Evolutionary conservation across 2,888 invertebrate species (phyloP), one percentile per base, ranked within the genome.

Genomic region (Heteropelma amictum): DNA sequence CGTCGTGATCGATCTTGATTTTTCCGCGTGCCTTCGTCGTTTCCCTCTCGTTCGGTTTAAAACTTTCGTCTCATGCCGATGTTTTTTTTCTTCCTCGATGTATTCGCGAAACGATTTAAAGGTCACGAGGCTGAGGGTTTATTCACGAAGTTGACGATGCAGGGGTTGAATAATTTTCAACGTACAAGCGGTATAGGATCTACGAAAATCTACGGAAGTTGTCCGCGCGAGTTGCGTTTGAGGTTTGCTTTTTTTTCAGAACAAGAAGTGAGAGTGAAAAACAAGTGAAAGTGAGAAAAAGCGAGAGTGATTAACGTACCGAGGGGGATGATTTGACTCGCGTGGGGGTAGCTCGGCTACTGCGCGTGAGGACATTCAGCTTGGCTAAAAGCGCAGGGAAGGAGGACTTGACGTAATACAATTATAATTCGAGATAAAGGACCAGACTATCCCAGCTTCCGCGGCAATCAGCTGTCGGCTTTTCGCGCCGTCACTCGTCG

Each of bases 401-500:
- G 42, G 69, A 64, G 58, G 53, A 49, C 19, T 65, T 71, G 60
- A 68, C 53, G 78, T 80, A 77, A 79, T 81, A 82, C 82, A 85
- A 85, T 85, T 85, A 76, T 60, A 85, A 84, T 81, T 83, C 79
- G 82, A 79, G 78, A 78, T 80, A 80, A 77, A 79, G 79, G 63
- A 74, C 69, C 70, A 60, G 65, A 73, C 72, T 74, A 73, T 49
- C 65, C 69, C 76, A 77, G 45, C 77, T 74, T 64, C 73, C 79
- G 65, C 81, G 82, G 83, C 84, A 84, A 85, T 85, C 84, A 85
- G 82, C 84, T 83, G 83, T 80, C 77, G 80, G 74, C 80, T 77
- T 56, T 80, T 77, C 76, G 72, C 77, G 79, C 70, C 72, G 78
- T 72, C 80, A 79, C 81, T 80, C 77, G 75, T 77, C 71, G 73